A percentile compares a stretch with the other conserved stretches of the same genome.
Conservation (phyloP, 2,113 vertebrate genomes). For the Nerophis ophidion region DNA sequence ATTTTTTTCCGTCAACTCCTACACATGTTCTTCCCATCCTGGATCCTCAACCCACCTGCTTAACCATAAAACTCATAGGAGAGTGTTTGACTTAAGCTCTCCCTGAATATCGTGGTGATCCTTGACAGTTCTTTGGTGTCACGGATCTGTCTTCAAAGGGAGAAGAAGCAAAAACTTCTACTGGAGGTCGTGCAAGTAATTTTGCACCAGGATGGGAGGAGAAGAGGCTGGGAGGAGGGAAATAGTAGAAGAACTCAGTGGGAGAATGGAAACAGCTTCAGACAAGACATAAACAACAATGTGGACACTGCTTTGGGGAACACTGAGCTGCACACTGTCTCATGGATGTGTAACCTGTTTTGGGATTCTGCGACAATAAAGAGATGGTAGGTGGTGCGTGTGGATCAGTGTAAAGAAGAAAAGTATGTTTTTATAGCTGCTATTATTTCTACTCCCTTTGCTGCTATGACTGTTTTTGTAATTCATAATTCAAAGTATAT, state of each 20-base stretch:
- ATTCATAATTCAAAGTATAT: neutral
- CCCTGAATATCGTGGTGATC: constrained; percentile 20
- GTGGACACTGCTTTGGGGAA: constrained; percentile 44
- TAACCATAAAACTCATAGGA: constrained; percentile 13
- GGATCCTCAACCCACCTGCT: constrained; percentile 28
- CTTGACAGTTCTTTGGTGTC: constrained; percentile 1
- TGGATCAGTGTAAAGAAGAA: constrained; percentile 3
- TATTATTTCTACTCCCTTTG: neutral
- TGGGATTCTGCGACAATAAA: constrained; percentile 27
- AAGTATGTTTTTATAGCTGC: neutral
- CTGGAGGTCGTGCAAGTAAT: constrained; percentile 48
- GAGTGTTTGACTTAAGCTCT: constrained; percentile 13
- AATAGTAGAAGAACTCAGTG: constrained; percentile 45
- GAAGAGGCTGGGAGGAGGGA: constrained; percentile 58
- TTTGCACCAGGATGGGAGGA: constrained; percentile 62
- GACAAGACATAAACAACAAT: constrained; percentile 55
- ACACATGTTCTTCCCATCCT: constrained; percentile 29
- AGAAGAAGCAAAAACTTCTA: constrained; percentile 22
- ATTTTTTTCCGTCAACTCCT: constrained; percentile 39
- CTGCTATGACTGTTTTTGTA: neutral
- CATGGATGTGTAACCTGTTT: constrained; percentile 33
- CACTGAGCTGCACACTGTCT: constrained; percentile 16
- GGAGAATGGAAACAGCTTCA: constrained; percentile 55
- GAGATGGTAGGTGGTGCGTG: constrained; percentile 53
- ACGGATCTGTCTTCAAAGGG: neutral